Evolutionary conservation across 2,888 invertebrate genomes (phyloP).

Genomic region (Andrena dorsata): DNA sequence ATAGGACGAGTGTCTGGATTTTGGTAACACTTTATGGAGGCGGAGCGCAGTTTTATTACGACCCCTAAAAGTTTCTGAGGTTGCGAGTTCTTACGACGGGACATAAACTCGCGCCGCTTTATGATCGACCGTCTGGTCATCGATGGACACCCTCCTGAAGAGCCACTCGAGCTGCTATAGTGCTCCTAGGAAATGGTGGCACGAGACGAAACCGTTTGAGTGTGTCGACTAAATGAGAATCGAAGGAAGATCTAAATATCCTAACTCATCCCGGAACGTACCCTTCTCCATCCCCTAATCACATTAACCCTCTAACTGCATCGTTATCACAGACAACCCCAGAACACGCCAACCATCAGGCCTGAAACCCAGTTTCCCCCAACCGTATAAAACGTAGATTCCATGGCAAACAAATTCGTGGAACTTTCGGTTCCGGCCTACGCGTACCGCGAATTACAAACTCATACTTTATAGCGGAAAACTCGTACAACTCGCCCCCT

Average conservation of each 20-base stretch:
- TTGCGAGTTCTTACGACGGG: not conserved
- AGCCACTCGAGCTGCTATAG: not conserved
- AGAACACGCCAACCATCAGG: not conserved
- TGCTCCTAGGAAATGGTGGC: too few species aligned
- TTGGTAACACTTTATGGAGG: conserved; percentile 2
- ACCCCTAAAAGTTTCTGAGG: conserved; percentile 21
- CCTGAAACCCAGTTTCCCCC: too few species aligned
- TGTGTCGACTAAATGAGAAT: too few species aligned
- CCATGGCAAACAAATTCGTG: conserved; percentile 17
- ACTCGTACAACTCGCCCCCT: conserved; percentile 9
- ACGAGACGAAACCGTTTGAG: too few species aligned
- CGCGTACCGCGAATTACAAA: conserved; percentile 23
- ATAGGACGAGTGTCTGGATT: not conserved
- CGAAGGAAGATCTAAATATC: too few species aligned
- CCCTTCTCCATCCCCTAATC: too few species aligned
- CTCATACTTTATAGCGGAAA: conserved; percentile 32
- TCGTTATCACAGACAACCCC: not conserved
- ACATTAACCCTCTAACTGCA: not conserved
- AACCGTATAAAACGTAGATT: not conserved
- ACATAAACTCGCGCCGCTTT: conserved; percentile 25
- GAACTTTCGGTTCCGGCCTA: not conserved
- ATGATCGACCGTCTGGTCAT: conserved; percentile 14
- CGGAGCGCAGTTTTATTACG: not conserved
- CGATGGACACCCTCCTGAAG: conserved; percentile 11
- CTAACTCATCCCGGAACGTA: too few species aligned